phyloP scores from a whole-genome alignment of 2,797 vertebrate genomes.

The Leptoclinus maculatus region DNA sequence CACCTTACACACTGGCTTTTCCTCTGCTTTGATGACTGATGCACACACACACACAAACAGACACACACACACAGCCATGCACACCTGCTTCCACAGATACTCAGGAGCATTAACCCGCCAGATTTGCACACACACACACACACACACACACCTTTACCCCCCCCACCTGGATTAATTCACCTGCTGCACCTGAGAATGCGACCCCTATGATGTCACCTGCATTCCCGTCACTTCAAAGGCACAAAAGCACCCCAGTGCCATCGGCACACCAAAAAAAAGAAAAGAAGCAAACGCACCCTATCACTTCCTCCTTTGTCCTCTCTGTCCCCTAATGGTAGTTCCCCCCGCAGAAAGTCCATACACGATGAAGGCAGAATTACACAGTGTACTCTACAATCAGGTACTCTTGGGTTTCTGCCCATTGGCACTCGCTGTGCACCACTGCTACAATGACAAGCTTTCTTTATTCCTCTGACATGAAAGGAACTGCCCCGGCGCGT shows the following conservation, averaged over 20 bases:
- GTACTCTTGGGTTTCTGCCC: constrained; percentile 73
- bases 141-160: constrained; percentile 58
- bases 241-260: constrained; percentile 63
- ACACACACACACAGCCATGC: constrained; percentile 25
- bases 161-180: constrained; percentile 74
- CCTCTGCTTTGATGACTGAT: constrained; percentile 76
- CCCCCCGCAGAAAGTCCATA: constrained; percentile 60
- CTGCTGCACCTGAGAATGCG: constrained; percentile 82
- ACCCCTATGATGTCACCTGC: constrained; percentile 78
- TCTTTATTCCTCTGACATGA: constrained; percentile 62
- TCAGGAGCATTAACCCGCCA: constrained; percentile 27
- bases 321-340: constrained; percentile 67
- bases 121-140: constrained; percentile 36
- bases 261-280: constrained; percentile 45
- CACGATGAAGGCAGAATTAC: constrained; percentile 58
- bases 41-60: constrained; percentile 35
- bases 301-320: constrained; percentile 73
- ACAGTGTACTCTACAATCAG: constrained; percentile 62
- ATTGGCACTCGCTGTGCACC: constrained; percentile 50
- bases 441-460: constrained; percentile 59
- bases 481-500: constrained; percentile 46
- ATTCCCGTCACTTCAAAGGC: constrained; percentile 79
- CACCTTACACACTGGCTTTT: constrained; percentile 77
- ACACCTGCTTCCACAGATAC: constrained; percentile 47
- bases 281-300: constrained; percentile 55